phyloP scores from a whole-genome alignment of 2,888 invertebrate genomes.

The Drosophila austrosaltans region DNA sequence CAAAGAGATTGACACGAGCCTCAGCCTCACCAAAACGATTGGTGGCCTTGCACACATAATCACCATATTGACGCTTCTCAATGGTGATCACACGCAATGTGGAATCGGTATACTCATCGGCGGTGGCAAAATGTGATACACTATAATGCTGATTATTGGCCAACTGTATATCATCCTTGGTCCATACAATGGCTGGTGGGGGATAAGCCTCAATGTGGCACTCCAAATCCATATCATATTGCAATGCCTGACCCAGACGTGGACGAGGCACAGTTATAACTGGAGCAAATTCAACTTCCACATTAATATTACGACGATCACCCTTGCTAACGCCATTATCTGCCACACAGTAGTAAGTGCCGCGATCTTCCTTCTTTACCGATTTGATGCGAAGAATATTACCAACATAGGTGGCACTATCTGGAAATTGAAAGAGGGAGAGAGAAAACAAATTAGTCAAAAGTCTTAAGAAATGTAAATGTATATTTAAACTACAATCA shows the following conservation, averaged over 20 bases:
- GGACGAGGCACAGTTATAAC: slow-evolving; percentile 93
- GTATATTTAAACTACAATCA: too few relatives aligned
- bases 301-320: slow-evolving; percentile 92
- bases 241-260: slow-evolving; percentile 92
- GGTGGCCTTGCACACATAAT: slow-evolving; percentile 93
- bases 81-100: slow-evolving; percentile 94
- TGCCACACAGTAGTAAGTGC: slow-evolving; percentile 96
- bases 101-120: slow-evolving; percentile 96
- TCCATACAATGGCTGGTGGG: slow-evolving; percentile 95
- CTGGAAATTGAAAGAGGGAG: slow-evolving; percentile 61
- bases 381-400: slow-evolving; percentile 90
- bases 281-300: slow-evolving; percentile 95
- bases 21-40: slow-evolving; percentile 94
- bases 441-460: slow-evolving; percentile 7
- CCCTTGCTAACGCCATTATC: slow-evolving; percentile 95
- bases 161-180: slow-evolving; percentile 91
- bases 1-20: slow-evolving; percentile 91
- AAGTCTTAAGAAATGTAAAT: not conserved
- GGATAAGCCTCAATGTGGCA: slow-evolving; percentile 98
- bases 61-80: slow-evolving; percentile 94
- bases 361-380: slow-evolving; percentile 94
- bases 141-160: slow-evolving; percentile 96
- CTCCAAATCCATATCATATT: slow-evolving; percentile 97
- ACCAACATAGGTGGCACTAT: slow-evolving; percentile 87
- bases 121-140: slow-evolving; percentile 95